Conservation (phyloP, 1,140 invertebrate species). For the Lepidurus couesii region DNA sequence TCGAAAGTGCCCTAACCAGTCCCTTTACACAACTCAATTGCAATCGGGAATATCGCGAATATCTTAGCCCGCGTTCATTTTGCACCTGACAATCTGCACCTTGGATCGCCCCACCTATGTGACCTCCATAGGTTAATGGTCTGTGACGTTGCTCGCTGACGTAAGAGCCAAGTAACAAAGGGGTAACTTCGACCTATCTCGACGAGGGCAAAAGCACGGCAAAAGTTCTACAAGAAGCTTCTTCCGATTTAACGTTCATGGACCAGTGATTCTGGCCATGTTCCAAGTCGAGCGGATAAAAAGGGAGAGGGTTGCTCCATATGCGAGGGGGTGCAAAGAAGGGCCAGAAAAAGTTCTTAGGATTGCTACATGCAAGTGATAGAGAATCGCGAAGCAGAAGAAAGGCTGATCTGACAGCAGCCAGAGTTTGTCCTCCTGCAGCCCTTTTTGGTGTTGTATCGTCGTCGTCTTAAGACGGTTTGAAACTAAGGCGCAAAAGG, state of each 20-base stretch:
- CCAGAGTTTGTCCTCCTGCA: background rate
- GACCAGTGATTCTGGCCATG: background rate
- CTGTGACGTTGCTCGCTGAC: too few species aligned
- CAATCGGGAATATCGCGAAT: too few species aligned
- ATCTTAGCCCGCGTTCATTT: too few species aligned
- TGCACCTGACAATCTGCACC: too few species aligned
- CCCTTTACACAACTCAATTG: too few species aligned
- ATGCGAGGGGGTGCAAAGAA: background rate
- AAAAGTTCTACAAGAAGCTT: background rate
- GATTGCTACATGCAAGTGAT: slow-evolving; percentile 4
- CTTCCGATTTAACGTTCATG: background rate
- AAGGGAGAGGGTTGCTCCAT: background rate
- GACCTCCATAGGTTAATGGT: too few species aligned
- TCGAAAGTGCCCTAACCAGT: too few species aligned
- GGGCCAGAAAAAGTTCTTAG: background rate
- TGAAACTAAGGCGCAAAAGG: background rate
- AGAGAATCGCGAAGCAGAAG: slow-evolving; percentile 5
- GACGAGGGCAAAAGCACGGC: too few species aligned
- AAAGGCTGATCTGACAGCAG: background rate
- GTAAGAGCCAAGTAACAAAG: too few species aligned
- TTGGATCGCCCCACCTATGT: too few species aligned
- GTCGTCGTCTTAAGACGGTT: background rate
- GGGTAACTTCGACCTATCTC: too few species aligned
- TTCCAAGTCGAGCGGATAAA: background rate
- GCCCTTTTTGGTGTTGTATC: background rate